Conservation (phyloP, 2,888 invertebrate species). For the Herminia tarsipennalis region DNA sequence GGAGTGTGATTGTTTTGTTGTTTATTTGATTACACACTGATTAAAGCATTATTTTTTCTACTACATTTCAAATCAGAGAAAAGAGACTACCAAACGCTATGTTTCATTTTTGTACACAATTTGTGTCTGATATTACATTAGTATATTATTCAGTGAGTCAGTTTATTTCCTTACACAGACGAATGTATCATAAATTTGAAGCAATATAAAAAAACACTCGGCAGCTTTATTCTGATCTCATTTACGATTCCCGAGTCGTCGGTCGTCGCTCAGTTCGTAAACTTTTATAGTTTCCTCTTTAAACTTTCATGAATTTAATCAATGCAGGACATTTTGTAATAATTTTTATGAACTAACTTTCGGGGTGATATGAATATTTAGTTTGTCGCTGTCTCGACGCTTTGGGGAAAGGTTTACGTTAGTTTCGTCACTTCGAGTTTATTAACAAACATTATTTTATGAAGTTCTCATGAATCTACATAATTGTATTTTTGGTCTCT, state of each 20-base stretch:
- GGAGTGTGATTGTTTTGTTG: background rate
- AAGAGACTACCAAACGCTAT: background rate
- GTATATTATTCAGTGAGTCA: too few species aligned
- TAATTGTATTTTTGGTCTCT: background rate
- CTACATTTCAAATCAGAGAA: too few species aligned
- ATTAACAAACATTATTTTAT: slow-evolving; percentile 22
- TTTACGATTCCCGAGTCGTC: slow-evolving; percentile 61
- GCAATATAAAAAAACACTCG: slow-evolving; percentile 30
- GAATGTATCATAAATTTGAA: slow-evolving; percentile 9
- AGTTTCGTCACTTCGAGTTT: slow-evolving; percentile 20
- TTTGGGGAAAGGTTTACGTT: slow-evolving; percentile 27
- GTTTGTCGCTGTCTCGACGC: slow-evolving; percentile 23
- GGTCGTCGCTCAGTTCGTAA: slow-evolving; percentile 56
- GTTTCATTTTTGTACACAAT: too few species aligned
- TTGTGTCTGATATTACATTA: too few species aligned
- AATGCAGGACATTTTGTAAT: slow-evolving; percentile 65
- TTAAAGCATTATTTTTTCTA: too few species aligned
- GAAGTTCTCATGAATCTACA: slow-evolving; percentile 4
- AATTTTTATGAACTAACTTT: slow-evolving; percentile 69
- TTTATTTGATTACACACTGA: background rate
- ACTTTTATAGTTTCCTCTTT: slow-evolving; percentile 74
- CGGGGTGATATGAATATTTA: slow-evolving; percentile 59
- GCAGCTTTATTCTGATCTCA: slow-evolving; percentile 55
- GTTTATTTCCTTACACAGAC: too few species aligned
- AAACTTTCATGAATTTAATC: slow-evolving; percentile 73